Evolutionary conservation across 2,888 invertebrate species (phyloP).

Genomic region (Andrena minutula): DNA sequence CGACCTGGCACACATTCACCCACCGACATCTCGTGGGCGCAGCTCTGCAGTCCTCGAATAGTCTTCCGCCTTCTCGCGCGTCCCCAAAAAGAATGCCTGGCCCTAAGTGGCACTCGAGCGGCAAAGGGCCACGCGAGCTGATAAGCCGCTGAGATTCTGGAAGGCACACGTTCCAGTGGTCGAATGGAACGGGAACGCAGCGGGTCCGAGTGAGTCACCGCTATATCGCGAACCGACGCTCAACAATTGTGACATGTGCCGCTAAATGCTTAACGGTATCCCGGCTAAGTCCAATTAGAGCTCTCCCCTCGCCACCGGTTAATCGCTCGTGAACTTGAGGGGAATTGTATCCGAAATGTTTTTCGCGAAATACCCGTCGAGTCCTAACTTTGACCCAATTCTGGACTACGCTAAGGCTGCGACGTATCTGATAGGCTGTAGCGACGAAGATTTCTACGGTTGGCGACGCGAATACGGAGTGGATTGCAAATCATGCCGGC

Average conservation of each 20-base stretch:
- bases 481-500: constrained; percentile 12
- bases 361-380: not conserved
- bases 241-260: constrained; percentile 71
- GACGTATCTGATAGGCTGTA: not conserved
- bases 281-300: constrained; percentile 74
- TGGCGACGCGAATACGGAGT: not conserved
- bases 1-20: constrained; percentile 32
- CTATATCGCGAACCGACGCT: constrained; percentile 57
- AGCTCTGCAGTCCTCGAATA: constrained; percentile 1
- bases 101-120: not conserved
- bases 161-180: constrained; percentile 25
- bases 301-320: constrained; percentile 20
- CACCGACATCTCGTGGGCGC: constrained; percentile 30
- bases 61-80: not conserved
- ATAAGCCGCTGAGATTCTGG: constrained; percentile 27
- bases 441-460: not conserved
- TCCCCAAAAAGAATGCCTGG: not conserved
- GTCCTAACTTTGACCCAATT: not conserved
- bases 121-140: constrained; percentile 4
- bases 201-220: constrained; percentile 72
- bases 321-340: not conserved
- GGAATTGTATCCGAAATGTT: not conserved
- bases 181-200: constrained; percentile 56
- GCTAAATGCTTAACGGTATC: constrained; percentile 72
- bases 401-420: not conserved